Evolutionary conservation across 2,113 vertebrate genomes (phyloP), one percentile per base, ranked within the genome.

Genomic region (Podarcis raffonei): DNA sequence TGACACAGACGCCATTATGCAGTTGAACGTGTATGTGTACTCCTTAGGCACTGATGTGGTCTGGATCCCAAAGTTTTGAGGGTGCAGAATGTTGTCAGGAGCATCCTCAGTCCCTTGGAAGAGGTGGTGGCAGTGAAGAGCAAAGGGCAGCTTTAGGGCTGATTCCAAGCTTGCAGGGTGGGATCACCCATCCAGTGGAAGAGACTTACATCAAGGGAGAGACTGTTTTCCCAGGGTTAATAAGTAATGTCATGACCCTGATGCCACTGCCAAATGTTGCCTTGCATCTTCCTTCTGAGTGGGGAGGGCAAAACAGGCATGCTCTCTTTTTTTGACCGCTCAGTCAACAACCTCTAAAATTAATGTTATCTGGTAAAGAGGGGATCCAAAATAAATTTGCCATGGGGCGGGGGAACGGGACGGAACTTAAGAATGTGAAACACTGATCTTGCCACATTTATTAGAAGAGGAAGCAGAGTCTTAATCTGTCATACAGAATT

Each of bases 291-390:
- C 48, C 12, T 30, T 79, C 6, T 6, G 48, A 6, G 27, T 6
- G 59, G 13, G 59, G 15, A 2, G 5, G 25, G 77, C 12, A 48
- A 80, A 15, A 27, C 16, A 22, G 12, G 22, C 74, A 71, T 71
- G 68, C 27, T 27, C 11, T 30, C 96, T 30, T 53, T 80, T 96
- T 97, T 97, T 96, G 96, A 97, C 95, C 94, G 53, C 95, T 95
- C 95, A 94, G 95, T 96, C 96, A 97, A 96, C 94, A 62, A 62
- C 59, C 95, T 96, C 97, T 96, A 93, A 35, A 92, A 95, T 97
- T 97, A 96, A 92, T 97, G 97, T 97, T 94, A 96, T 95, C 94
- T 97, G 94, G 94, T 97, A 96, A 97, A 96, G 94, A 94, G 89
- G 87, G 94, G 87, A 96, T 95, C 95, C 96, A 97, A 97, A 97